Conservation (phyloP, 2,888 invertebrate species). For the Dryobotodes eremita region DNA sequence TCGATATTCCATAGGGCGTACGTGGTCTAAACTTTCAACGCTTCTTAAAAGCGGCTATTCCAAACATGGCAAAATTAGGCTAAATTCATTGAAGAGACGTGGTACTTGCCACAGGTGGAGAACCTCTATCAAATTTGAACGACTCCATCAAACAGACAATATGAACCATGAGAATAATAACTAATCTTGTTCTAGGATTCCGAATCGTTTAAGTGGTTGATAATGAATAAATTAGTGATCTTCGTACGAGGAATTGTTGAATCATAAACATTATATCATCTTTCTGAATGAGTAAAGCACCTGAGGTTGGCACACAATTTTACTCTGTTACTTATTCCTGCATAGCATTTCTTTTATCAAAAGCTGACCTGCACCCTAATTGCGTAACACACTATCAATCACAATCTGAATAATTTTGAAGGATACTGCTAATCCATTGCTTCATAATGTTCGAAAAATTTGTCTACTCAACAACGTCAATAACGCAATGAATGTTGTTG, state of each 20-base stretch:
- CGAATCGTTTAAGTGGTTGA: slow-evolving; percentile 41
- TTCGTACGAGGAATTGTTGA: slow-evolving; percentile 40
- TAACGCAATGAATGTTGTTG: too few relatives aligned
- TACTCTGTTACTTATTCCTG: background rate
- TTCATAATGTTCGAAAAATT: too few relatives aligned
- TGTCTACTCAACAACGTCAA: too few relatives aligned
- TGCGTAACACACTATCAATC: background rate
- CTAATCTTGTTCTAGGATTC: slow-evolving; percentile 33
- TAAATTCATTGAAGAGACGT: background rate
- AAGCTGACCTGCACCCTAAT: background rate
- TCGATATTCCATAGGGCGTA: background rate
- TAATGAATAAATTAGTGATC: slow-evolving; percentile 30
- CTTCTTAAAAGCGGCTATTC: background rate
- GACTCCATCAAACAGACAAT: background rate
- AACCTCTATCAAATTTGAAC: background rate
- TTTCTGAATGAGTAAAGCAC: background rate
- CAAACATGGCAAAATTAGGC: background rate
- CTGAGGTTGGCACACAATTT: background rate
- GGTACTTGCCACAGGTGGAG: background rate
- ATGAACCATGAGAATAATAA: slow-evolving; percentile 33
- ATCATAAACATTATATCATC: slow-evolving; percentile 26
- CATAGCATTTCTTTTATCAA: background rate
- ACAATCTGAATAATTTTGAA: too few relatives aligned
- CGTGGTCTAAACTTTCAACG: background rate
- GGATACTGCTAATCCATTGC: too few relatives aligned